Percentiles rank a stretch among this genome's conserved stretches.
Conservation (phyloP, 64 coral and sea anemone genomes). For the Anthopleura sola region DNA sequence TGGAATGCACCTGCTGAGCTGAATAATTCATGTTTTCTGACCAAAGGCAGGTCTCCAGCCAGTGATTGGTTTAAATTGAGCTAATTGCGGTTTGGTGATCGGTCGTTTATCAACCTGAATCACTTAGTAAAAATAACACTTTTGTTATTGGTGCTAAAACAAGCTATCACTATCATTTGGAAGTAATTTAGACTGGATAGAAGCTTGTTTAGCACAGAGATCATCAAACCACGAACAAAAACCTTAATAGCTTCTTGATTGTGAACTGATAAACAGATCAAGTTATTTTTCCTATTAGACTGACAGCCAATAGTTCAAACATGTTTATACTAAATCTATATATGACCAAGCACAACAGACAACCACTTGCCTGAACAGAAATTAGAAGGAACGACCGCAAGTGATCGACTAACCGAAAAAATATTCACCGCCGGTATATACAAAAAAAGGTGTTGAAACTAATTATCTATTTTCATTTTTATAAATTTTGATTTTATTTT, state of each 20-base stretch:
- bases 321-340: too few relatives aligned
- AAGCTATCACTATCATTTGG: not conserved
- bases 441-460: too few relatives aligned
- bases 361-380: too few relatives aligned
- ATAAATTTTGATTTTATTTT: too few relatives aligned
- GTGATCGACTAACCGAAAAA: too few relatives aligned
- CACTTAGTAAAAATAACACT: not conserved
- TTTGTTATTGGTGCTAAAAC: not conserved
- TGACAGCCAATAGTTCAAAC: too few relatives aligned
- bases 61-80: not conserved
- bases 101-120: not conserved
- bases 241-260: not conserved
- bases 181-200: not conserved
- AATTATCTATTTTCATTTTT: too few relatives aligned
- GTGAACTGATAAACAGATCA: not conserved
- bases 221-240: not conserved
- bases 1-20: conserved; percentile 12
- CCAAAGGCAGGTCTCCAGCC: not conserved
- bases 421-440: too few relatives aligned
- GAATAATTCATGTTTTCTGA: conserved; percentile 21
- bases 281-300: too few relatives aligned
- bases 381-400: too few relatives aligned
- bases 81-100: not conserved
- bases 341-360: too few relatives aligned
- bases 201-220: not conserved